Evolutionary conservation across 2,888 invertebrate species (phyloP), one percentile per base, ranked within the genome.

Genomic region (Alloscopus bannaensis): DNA sequence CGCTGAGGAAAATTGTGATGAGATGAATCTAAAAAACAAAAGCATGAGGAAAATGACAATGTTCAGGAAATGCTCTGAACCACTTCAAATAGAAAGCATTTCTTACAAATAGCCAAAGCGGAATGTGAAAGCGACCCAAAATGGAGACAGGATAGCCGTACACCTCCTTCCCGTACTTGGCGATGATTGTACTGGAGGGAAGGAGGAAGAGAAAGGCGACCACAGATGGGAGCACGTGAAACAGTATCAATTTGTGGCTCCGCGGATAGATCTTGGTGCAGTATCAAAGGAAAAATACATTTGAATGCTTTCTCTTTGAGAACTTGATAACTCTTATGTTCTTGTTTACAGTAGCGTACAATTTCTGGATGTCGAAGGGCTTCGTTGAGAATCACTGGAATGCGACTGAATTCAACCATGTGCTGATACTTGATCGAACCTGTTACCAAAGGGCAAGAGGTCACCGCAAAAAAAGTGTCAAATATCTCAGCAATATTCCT

Each of bases 91-190:
- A n/a, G n/a, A n/a, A 36, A 8, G 20, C 3, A 36, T 26, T 57
- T 45, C 24, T 20, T 64, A 72, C 72, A 20, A 11, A 36, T 40
- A 62, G 18, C 72, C 72, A 72, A 18, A n/a, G 24, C 16, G 62
- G 62, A 2, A 72, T n/a, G 1, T 28, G 18, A 13, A 11, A 60
- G 16, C 26, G 22, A 29, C 0, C 18, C 22, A 50, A 3, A 60
- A n/a, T n/a, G n/a, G 3, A 24, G 16, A n/a, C 24, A 22, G n/a
- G 28, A 18, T 47, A 50, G 8, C 36, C n/a, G 18, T 28, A 13
- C n/a, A 47, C 29, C 28, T 72, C 72, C 13, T 64, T 20, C 0
- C 62, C 62, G 42, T 52, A 72, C 47, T 72, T 72, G 13, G 72
- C 72, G 18, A 72, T 26, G 16, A 36, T 29, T 16, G 55, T 64